Base-by-base conservation (phyloP, 2,888 invertebrate species). In the Sphaerophoria taeniata region DNA sequence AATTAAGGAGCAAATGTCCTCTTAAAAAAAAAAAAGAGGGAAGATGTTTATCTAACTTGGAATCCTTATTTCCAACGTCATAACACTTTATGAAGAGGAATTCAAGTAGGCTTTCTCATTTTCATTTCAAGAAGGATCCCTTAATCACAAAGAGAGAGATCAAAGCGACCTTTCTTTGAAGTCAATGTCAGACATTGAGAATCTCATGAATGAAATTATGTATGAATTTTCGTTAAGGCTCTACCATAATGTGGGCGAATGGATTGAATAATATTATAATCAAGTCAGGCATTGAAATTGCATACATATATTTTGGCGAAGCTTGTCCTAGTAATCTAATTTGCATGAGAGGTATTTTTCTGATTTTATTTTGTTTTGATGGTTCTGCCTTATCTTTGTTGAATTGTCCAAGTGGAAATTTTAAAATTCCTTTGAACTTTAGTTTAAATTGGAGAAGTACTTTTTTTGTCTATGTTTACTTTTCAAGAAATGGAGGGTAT, bases 101-200 rank as follows among this genome's bases (percentile, higher is more conserved):
- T 65, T 65, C 49, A 33, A 53, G 67, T 51, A 9, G 67, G 39
- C n/a, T 53, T 36, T 51, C 53, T 49, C 53, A 31, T 36, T 51
- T 39, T 49, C 53, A 31, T 53, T 6, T 53, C 24, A 39, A 31
- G 43, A 63, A 63, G 78, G 82, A 63, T 63, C 51, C n/a, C 31
- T 60, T 24, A 43, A 73, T 80, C 39, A 67, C 24, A 12, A n/a
- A n/a, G n/a, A 51, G 45, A 5, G 9, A 45, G 55, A 73, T 78
- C 69, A 83, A 73, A 73, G 56, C 45, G 63, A 69, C 53, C 33
- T 67, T 72, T 2, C 31, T 55, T 45, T 71, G 45, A 67, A 39
- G 67, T 60, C 78, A 67, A 60, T 72, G 72, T 67, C 58, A 78
- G 71, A 72, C 58, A 43, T 65, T 11, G 45, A 12, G 36, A 24